Evolutionary conservation across 2,888 invertebrate species (phyloP).

Genomic region (Morinoia aosen): DNA sequence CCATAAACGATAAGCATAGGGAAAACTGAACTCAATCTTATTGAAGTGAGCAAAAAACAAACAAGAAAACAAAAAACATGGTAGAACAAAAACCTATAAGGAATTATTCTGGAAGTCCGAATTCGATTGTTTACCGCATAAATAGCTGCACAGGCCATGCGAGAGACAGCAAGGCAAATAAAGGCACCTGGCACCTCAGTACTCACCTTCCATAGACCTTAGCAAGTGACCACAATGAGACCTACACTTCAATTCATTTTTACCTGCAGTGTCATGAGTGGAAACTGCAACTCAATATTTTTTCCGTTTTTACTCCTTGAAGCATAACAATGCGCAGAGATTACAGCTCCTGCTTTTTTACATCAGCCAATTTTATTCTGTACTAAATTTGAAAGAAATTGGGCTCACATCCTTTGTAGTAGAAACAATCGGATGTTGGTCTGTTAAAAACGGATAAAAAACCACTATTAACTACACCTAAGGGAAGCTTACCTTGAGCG

Average conservation of each 20-base stretch:
- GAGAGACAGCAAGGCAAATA: neutral
- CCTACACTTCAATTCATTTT: neutral
- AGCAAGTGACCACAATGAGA: neutral
- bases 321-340: neutral
- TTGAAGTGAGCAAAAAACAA: neutral
- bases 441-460: neutral
- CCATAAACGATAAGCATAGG: neutral
- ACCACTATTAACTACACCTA: neutral
- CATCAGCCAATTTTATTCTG: neutral
- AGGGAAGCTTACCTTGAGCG: conserved; percentile 12
- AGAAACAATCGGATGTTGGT: neutral
- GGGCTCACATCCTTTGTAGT: neutral
- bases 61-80: neutral
- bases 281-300: neutral
- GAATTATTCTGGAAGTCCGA: neutral
- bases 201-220: neutral
- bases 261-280: neutral
- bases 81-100: neutral
- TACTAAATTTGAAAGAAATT: neutral
- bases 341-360: neutral
- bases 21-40: neutral
- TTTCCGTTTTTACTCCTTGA: neutral
- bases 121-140: neutral
- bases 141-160: neutral
- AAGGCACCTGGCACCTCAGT: neutral